phyloP scores from a whole-genome alignment of 1,140 invertebrate genomes.

The Neuroterus valhalla region DNA sequence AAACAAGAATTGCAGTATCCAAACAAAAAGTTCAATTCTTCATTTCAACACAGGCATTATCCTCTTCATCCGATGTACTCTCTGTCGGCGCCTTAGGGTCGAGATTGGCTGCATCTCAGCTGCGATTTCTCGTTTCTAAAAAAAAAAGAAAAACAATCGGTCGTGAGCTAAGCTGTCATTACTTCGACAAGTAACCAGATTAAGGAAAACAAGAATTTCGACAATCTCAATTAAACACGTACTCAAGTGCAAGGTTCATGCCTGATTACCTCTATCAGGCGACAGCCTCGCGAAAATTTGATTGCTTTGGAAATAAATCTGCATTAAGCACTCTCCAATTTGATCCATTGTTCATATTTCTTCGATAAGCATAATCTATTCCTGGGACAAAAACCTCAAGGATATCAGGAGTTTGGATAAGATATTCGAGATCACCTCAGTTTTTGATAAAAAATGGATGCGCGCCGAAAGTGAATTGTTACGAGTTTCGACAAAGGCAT shows the following conservation, averaged over 20 bases:
- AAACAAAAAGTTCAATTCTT: conserved; percentile 5
- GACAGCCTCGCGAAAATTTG: neutral
- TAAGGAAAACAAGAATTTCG: neutral
- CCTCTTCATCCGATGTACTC: conserved; percentile 35
- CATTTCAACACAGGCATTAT: conserved; percentile 46
- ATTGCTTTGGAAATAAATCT: conserved; percentile 21
- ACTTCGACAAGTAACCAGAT: neutral
- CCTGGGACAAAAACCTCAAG: neutral
- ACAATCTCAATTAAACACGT: conserved; percentile 14
- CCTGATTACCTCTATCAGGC: conserved; percentile 9
- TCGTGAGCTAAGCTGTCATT: neutral
- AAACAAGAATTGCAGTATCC: neutral
- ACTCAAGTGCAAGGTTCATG: conserved; percentile 21
- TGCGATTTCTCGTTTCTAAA: conserved; percentile 39
- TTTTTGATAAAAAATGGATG: no score
- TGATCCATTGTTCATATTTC: neutral
- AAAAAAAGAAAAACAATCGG: neutral
- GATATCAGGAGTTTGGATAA: neutral
- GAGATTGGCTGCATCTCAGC: conserved; percentile 40
- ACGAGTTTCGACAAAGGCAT: no score
- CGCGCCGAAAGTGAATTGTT: no score
- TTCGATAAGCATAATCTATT: neutral
- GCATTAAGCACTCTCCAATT: conserved; percentile 9
- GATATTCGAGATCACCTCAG: no score
- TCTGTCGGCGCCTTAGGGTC: conserved; percentile 31